Percentiles rank a stretch among this genome's conserved stretches.
Evolutionary conservation across 37 sponge, comb jelly and placozoan species (phyloP).

Genomic region (Geodia barretti): DNA sequence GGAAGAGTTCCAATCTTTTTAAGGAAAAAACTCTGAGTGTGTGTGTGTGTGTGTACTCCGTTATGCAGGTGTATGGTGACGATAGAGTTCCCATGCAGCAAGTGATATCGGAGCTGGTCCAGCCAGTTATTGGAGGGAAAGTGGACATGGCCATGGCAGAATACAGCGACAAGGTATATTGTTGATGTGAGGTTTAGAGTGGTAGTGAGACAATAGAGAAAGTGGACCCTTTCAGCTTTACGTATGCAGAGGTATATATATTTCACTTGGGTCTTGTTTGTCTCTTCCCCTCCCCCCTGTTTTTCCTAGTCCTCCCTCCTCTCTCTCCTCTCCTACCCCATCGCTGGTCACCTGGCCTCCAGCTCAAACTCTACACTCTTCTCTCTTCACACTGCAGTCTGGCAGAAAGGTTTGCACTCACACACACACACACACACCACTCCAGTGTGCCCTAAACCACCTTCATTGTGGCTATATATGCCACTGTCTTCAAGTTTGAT

Average conservation of each 20-base stretch:
- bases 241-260: not conserved
- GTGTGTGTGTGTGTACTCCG: not conserved
- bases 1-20: too few relatives aligned
- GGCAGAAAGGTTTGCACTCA: conserved; percentile 2
- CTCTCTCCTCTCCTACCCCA: not conserved
- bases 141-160: not conserved
- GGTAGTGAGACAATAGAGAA: too few relatives aligned
- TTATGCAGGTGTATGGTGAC: conserved; percentile 2
- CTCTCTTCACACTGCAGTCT: conserved; percentile 6
- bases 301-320: not conserved
- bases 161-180: not conserved
- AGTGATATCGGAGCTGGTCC: not conserved
- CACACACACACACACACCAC: too few relatives aligned
- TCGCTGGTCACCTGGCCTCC: not conserved
- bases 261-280: not conserved
- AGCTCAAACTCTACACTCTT: not conserved
- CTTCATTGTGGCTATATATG: too few relatives aligned
- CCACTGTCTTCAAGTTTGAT: too few relatives aligned
- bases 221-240: too few relatives aligned
- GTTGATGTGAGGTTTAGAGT: not conserved
- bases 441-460: too few relatives aligned
- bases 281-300: not conserved
- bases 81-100: not conserved
- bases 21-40: too few relatives aligned
- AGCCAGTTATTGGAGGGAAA: not conserved